phyloP scores from a whole-genome alignment of 2,797 vertebrate species.

The Chlorospingus semifuscus region DNA sequence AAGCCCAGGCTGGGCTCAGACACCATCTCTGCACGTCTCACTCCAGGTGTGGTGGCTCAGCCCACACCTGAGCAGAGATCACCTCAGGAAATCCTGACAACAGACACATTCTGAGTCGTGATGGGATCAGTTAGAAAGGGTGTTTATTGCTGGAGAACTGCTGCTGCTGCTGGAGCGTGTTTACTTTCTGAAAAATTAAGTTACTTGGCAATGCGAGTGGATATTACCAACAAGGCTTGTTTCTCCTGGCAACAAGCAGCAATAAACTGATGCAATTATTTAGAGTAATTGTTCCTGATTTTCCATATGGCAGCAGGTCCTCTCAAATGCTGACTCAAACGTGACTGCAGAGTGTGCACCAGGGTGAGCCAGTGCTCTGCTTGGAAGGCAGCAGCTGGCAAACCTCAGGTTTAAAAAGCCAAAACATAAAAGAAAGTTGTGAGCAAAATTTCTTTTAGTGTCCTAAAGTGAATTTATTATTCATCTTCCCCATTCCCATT shows the following conservation, averaged over 20 bases:
- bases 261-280: conserved; percentile 43
- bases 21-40: accelerated
- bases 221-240: conserved; percentile 13
- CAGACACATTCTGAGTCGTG: not conserved
- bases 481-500: not conserved
- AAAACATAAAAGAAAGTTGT: not conserved
- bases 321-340: not conserved
- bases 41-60: not conserved
- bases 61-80: not conserved
- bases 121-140: not conserved
- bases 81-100: not conserved
- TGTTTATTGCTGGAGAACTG: not conserved
- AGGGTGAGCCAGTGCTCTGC: not conserved
- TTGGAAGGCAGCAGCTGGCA: not conserved
- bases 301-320: not conserved
- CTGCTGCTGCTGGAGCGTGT: not conserved
- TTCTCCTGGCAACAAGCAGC: conserved; percentile 54
- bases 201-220: conserved; percentile 15
- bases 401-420: not conserved
- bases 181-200: not conserved
- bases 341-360: not conserved
- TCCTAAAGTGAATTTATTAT: not conserved
- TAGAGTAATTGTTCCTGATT: conserved; percentile 14
- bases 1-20: not conserved
- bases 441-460: not conserved